A percentile compares a stretch with the other conserved stretches of the same genome.
These are phyloP conservation scores for Drosophila paranaensis DNA, from an alignment of 2,888 invertebrate species.

Conservation along the genomic window DNA sequence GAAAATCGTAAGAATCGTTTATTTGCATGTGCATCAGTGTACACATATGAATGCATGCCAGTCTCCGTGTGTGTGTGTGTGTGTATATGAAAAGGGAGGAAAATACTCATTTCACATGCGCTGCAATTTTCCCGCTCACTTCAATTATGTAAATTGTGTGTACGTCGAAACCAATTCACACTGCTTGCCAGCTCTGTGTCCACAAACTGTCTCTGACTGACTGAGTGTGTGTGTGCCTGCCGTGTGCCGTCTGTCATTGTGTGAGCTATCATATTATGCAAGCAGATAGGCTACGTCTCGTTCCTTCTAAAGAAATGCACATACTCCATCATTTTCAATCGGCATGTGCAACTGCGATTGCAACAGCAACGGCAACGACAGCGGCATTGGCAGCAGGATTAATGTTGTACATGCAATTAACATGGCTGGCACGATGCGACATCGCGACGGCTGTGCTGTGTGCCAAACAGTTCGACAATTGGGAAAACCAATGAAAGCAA, in stretches of 20 bases:
- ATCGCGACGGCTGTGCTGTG: slow-evolving; percentile 3
- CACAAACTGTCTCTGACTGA: slow-evolving; percentile 4
- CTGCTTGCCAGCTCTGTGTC: slow-evolving; percentile 49
- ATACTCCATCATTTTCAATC: slow-evolving; percentile 43
- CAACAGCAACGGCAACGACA: not conserved
- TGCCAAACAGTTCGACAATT: slow-evolving; percentile 26
- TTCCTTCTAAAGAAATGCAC: slow-evolving; percentile 52
- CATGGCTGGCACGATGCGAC: slow-evolving; percentile 35
- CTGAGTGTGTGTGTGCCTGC: slow-evolving; percentile 2
- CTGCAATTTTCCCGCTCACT: slow-evolving; percentile 76
- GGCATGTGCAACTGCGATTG: slow-evolving; percentile 8
- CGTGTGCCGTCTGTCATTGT: slow-evolving; percentile 22
- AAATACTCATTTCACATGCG: slow-evolving; percentile 72
- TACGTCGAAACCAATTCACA: slow-evolving; percentile 74
- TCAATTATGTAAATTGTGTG: slow-evolving; percentile 76
- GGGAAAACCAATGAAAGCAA: slow-evolving; percentile 24
- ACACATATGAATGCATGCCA: slow-evolving; percentile 27
- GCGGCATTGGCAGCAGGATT: slow-evolving; percentile 20
- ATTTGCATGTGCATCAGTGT: slow-evolving; percentile 40
- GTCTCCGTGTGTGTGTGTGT: not conserved
- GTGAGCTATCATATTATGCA: slow-evolving; percentile 50
- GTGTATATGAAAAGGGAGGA: slow-evolving; percentile 41
- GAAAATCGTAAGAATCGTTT: slow-evolving; percentile 39
- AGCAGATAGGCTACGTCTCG: slow-evolving; percentile 29
- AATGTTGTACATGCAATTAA: slow-evolving; percentile 72